These are phyloP conservation scores for Tokudaia muenninki DNA, from an alignment of 2,797 vertebrate species.

Conservation along the genomic window DNA sequence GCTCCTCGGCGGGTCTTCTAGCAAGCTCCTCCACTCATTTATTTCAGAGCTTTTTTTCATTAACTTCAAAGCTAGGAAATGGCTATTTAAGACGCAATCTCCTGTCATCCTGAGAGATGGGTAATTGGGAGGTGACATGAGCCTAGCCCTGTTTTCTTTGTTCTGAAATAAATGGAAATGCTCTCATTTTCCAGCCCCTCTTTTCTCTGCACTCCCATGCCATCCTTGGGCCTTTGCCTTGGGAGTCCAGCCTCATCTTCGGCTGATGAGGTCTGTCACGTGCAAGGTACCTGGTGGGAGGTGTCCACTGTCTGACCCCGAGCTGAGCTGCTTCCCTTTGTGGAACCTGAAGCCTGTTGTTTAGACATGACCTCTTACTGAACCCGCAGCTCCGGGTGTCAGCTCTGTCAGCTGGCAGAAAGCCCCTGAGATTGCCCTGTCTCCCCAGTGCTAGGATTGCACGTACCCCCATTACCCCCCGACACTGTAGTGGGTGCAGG, in stretches of 20 bases:
- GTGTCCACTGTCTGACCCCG: neutral
- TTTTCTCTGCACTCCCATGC: neutral
- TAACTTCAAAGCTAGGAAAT: constrained; percentile 68
- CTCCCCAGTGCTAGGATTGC: neutral
- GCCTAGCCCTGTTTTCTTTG: neutral
- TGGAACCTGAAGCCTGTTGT: neutral
- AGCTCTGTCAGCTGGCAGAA: neutral
- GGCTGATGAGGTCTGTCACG: neutral
- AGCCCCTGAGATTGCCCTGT: neutral
- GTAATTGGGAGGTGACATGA: constrained; percentile 39
- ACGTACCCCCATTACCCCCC: neutral
- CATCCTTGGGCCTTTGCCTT: neutral
- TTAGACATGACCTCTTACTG: neutral
- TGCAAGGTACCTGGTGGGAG: neutral
- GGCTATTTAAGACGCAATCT: constrained; percentile 23
- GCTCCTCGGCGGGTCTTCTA: neutral
- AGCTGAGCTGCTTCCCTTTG: neutral
- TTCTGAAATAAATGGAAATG: neutral
- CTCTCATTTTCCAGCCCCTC: neutral
- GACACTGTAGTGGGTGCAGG: neutral
- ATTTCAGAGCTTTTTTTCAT: constrained; percentile 22
- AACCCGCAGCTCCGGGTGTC: neutral
- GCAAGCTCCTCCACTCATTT: neutral
- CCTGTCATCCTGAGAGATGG: constrained; percentile 52
- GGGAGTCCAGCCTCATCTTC: too few relatives aligned